Evolutionary conservation across 2,113 vertebrate genomes (phyloP), one percentile per base, ranked within the genome.

Genomic region (Microtus ochrogaster): DNA sequence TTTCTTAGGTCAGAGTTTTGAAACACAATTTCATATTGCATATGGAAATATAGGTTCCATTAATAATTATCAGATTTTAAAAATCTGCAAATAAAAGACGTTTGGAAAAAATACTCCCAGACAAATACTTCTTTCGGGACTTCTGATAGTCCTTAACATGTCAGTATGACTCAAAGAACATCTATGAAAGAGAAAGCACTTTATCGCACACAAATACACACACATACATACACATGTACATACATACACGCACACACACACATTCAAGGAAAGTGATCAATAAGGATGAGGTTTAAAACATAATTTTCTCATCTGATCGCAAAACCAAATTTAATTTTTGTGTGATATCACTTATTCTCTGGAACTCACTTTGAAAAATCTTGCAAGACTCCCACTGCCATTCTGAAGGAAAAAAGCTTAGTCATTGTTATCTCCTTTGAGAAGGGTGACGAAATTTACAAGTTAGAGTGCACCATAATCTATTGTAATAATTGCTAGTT

Each of bases 291-390:
- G 17, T 81, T 44, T 94, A 47, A 33, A 41, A 78, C 9, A 70
- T 61, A 83, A 77, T 52, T 90, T 41, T 92, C 14, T 39, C 74
- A 95, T 58, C 14, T 78, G 66, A 82, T 26, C 93, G 66, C 21
- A 22, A 89, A 30, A 74, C 9, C 44, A 86, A 49, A 94, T 91
- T 85, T 89, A 94, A 81, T 68, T 88, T 96, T 74, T 81, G n/a
- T 73, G 39, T n/a, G 52, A n/a, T 11, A 68, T 70, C 41, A 55
- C 36, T 58, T 73, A 58, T 39, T 17, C 5, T 41, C 61, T 22
- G 47, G 41, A 88, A 4, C 21, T 72, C 10, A 24, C 6, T 73
- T 87, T 39, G 76, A 90, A 84, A 44, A 49, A 22, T 30, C 12
- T 6, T 70, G 6, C 28, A 33, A 58, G 44, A 87, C 28, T 58